Base-by-base conservation (phyloP, 2,888 invertebrate species). In the Drosophila affinis region DNA sequence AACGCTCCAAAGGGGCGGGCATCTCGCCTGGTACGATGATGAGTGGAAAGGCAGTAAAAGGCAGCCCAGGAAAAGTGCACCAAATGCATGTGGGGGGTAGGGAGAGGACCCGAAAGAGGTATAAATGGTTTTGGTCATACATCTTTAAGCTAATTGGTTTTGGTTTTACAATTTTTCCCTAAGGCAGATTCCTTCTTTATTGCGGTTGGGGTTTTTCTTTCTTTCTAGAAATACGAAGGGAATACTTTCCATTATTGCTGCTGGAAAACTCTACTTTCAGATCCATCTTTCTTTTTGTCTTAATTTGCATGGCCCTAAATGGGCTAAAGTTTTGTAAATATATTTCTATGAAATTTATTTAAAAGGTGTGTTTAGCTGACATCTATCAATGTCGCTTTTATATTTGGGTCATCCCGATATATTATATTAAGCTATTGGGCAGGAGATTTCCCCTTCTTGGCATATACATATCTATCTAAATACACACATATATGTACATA, bases 1-100 rank as follows among this genome's bases (percentile, higher is more conserved):
- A 75, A 75, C 57, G 21, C 51, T 51, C 21, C 10, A 54, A 58
- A 75, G 68, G 68, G 57, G 75, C 56, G 53, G 75, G 21, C 49
- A 49, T 58, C 48, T 65, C 39, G 14, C n/a, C 3, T 39, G 39
- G 2, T 39, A n/a, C 3, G 45, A 45, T 14, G 52, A 39, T 70
- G 44, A 70, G 71, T 45, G 57, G 58, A 70, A 70, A 29, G 29
- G 29, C 29, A 29, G 71, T 67, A 69, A 69, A 69, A 57, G 49
- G 57, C 49, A 48, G 4, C 17, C 17, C 61, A 34, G 48, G 29
- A 62, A 62, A 48, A 62, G 48, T 48, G 18, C 44, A 27, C 24
- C 29, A 60, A 58, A 59, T 27, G 39, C 39, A 17, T 58, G 17
- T 24, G 17, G 54, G 39, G 14, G 14, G 21, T 21, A 21, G 21